Evolutionary conservation across 92 coral and sea anemone species (phyloP).

Genomic region (Siderastrea siderea): DNA sequence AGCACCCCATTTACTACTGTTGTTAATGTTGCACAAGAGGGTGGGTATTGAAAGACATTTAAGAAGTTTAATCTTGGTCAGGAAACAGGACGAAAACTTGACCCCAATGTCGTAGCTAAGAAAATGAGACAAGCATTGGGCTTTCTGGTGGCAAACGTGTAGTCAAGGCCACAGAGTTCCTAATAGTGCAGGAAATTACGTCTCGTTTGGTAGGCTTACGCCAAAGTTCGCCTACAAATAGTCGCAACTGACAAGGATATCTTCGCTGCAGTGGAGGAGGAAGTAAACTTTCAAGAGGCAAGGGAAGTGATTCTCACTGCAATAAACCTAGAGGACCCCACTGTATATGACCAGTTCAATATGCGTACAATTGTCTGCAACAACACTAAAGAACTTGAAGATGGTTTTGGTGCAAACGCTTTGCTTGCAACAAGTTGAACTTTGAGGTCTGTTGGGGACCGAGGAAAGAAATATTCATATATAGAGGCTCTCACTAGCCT

Average conservation of each 20-base stretch:
- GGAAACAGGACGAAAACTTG: slow-evolving; percentile 28
- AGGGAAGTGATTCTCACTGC: background rate
- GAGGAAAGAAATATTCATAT: no score
- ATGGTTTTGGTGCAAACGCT: no score
- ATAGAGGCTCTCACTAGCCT: no score
- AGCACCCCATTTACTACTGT: background rate
- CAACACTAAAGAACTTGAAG: no score
- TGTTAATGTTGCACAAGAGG: background rate
- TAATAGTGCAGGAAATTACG: slow-evolving; percentile 31
- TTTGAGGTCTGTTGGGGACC: no score
- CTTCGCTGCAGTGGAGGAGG: slow-evolving; percentile 29
- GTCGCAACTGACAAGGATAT: slow-evolving; percentile 8
- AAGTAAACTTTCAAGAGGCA: background rate
- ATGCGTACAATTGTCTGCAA: no score
- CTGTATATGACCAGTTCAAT: no score
- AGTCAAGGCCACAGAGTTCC: slow-evolving; percentile 26
- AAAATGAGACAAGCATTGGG: slow-evolving; percentile 27
- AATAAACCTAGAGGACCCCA: background rate
- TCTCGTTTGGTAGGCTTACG: slow-evolving; percentile 39
- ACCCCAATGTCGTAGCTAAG: slow-evolving; percentile 3
- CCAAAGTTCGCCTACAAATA: slow-evolving; percentile 46
- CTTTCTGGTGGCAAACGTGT: slow-evolving; percentile 33
- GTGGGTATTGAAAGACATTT: slow-evolving; percentile 35
- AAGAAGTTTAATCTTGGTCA: slow-evolving; percentile 37
- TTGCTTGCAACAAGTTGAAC: no score